A percentile compares a stretch with the other conserved stretches of the same genome.
phyloP scores from a whole-genome alignment of 2,113 vertebrate species.

The Anolis carolinensis region DNA sequence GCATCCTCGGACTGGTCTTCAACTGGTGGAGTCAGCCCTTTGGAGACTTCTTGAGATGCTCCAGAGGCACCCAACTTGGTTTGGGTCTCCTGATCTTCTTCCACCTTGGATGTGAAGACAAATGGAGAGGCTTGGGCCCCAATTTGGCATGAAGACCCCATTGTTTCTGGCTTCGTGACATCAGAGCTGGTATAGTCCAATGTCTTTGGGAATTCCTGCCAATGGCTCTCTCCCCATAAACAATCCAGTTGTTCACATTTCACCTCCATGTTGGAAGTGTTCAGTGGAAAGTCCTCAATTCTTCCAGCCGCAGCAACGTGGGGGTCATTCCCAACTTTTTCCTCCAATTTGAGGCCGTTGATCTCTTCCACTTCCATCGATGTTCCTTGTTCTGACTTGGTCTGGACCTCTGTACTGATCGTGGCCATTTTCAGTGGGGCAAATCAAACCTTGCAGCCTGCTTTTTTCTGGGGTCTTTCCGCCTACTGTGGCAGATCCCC shows the following conservation, averaged over 20 bases:
- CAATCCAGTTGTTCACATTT: background rate
- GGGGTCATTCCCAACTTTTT: no score
- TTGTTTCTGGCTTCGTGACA: rapidly evolving
- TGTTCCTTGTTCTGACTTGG: background rate
- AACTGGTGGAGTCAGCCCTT: no score
- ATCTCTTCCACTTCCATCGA: background rate
- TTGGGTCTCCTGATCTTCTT: background rate
- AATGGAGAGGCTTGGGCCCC: background rate
- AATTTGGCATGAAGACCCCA: background rate
- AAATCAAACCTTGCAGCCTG: background rate
- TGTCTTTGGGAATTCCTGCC: background rate
- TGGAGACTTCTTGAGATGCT: background rate
- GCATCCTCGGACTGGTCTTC: background rate
- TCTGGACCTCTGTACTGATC: background rate
- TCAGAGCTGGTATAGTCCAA: background rate
- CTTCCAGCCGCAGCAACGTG: background rate
- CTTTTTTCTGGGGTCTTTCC: no score
- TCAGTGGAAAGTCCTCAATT: background rate
- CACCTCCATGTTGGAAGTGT: background rate
- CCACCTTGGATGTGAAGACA: background rate
- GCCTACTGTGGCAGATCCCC: no score
- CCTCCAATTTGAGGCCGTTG: rapidly evolving
- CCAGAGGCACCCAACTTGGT: background rate
- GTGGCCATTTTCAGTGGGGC: background rate
- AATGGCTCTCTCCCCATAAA: background rate